Conservation (phyloP, 2,797 vertebrate species). For the Gastrophryne carolinensis region DNA sequence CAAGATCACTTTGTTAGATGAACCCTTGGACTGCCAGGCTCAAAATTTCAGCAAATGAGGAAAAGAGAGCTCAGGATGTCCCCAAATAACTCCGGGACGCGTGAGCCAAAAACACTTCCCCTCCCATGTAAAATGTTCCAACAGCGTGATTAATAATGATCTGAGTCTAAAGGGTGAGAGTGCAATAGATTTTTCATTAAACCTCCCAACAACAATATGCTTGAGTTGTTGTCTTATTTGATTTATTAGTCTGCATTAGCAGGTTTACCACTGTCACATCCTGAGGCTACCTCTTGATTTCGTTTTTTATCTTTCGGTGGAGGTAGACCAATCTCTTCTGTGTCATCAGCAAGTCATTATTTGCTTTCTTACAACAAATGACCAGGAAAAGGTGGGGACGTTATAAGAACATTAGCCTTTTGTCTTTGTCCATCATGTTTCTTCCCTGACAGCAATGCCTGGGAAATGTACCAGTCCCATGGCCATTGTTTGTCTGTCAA, state of each 20-base stretch:
- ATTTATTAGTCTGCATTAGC: constrained; percentile 56
- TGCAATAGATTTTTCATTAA: constrained; percentile 60
- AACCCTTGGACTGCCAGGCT: background rate
- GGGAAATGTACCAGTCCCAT: too few species aligned
- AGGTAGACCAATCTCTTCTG: background rate
- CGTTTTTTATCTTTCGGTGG: constrained; percentile 41
- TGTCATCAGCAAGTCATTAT: constrained; percentile 16
- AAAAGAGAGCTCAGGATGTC: background rate
- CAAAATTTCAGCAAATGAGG: background rate
- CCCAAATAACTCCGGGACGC: background rate
- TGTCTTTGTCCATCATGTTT: too few species aligned
- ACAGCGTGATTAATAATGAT: constrained; percentile 51
- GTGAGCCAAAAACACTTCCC: constrained; percentile 28
- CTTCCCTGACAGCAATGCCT: too few species aligned
- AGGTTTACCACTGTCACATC: constrained; percentile 37
- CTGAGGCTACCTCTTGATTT: constrained; percentile 27
- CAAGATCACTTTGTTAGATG: background rate
- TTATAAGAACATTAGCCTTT: too few species aligned
- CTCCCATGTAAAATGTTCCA: constrained; percentile 26
- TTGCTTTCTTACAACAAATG: constrained; percentile 52
- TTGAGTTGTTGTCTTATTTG: constrained; percentile 58
- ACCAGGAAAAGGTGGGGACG: too few species aligned
- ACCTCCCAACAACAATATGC: constrained; percentile 56
- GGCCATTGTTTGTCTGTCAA: too few species aligned
- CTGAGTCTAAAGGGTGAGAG: constrained; percentile 53